Base-by-base conservation (phyloP, 2,113 vertebrate species). In the Paramisgurnus dabryanus region DNA sequence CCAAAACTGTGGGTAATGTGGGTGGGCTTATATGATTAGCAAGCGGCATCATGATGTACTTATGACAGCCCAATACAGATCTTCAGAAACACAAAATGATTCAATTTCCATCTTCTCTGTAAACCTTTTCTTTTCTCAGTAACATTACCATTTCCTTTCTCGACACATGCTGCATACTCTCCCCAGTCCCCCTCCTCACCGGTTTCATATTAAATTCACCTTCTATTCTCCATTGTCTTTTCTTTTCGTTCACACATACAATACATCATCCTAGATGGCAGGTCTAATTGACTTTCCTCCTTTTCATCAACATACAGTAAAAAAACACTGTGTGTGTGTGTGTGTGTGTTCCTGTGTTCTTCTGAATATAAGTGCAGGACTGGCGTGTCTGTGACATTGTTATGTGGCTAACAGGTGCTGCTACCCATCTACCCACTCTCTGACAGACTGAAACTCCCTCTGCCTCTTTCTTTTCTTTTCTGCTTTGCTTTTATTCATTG, bases 331-430 rank as follows among this genome's bases (percentile, higher is more conserved):
- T n/a, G 15, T 39, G 12, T 45, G 15, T 3, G 9, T 43, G 49
- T 15, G 66, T 18, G 17, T 61, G 27, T 34, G 27, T 34, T 34
- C 27, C 27, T 34, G 27, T 34, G 27, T 34, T 67, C 72, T 45
- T 41, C 18, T 58, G 60, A 65, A 76, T 39, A 22, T 18, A 18
- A 39, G 8, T 76, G 47, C 40, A 9, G 17, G n/a, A 2, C 13
- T n/a, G 17, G 55, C n/a, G 55, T 18, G 17, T 58, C 55, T 53
- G 74, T 6, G 58, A 75, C 43, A 72, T 47, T 63, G 27, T 81
- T 81, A 79, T 75, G 57, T 43, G 72, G 74, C 34, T 76, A 83
- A 80, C 80, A 78, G 49, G 70, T 75, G 64, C 45, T 65, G 50
- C 39, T 41, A 68, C 49, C 45, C 41, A 73, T 55, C 55, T 55